Conservation (phyloP, 2,113 vertebrate species). For the Zootoca vivipara region DNA sequence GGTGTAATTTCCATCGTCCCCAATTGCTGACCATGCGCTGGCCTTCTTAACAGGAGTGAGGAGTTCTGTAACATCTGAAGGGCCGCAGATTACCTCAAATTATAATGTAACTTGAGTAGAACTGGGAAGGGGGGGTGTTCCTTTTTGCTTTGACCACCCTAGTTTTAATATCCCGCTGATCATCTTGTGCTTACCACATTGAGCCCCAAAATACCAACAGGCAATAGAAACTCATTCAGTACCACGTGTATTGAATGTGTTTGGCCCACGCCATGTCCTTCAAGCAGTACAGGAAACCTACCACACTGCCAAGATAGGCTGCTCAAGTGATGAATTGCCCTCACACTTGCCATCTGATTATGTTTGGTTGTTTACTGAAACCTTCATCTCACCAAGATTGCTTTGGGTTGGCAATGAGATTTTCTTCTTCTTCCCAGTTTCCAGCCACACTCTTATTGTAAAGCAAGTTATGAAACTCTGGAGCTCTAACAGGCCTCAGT, state of each 20-base stretch:
- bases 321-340: slow-evolving; percentile 27
- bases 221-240: background rate
- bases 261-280: background rate
- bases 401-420: slow-evolving; percentile 4
- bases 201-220: background rate
- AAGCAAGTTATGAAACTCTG: slow-evolving; percentile 28
- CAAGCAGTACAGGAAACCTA: background rate
- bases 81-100: too few relatives aligned
- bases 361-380: slow-evolving; percentile 21
- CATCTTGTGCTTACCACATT: background rate
- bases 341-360: slow-evolving; percentile 23
- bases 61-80: too few relatives aligned
- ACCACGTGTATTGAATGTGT: background rate
- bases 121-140: background rate
- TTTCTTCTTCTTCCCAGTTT: background rate
- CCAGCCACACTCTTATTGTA: slow-evolving; percentile 10
- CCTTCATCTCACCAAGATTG: slow-evolving; percentile 19
- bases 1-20: too few relatives aligned
- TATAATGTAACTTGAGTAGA: background rate
- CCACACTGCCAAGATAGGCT: background rate
- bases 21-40: too few relatives aligned
- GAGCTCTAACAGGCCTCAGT: slow-evolving; percentile 25
- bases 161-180: background rate
- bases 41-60: too few relatives aligned
- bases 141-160: background rate